phyloP scores from a whole-genome alignment of 2,113 vertebrate species.

The Sterrhoptilus dennistouni region DNA sequence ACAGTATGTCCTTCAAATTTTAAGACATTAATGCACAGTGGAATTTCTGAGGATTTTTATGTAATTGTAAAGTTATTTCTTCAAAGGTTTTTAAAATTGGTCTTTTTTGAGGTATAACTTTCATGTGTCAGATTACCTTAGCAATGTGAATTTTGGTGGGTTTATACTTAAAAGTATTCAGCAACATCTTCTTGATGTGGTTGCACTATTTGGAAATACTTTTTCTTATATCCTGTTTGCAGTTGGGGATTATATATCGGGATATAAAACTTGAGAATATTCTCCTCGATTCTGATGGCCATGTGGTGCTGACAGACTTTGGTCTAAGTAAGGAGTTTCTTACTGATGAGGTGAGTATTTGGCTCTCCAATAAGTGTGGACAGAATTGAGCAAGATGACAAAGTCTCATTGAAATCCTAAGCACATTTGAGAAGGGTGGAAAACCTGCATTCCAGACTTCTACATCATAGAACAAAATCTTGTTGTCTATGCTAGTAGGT shows the following conservation, averaged over 20 bases:
- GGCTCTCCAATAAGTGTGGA: slow-evolving; percentile 2
- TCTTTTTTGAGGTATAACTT: background rate
- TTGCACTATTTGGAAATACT: background rate
- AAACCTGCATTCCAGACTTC: background rate
- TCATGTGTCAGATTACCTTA: background rate
- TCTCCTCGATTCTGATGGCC: slow-evolving; percentile 92
- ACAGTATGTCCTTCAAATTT: background rate
- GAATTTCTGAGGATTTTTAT: background rate
- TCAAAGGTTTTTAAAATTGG: background rate
- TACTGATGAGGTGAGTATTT: slow-evolving; percentile 88
- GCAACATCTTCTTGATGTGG: background rate
- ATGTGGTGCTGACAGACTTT: slow-evolving; percentile 97
- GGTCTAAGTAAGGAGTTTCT: slow-evolving; percentile 98
- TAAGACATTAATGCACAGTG: background rate
- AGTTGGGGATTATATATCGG: slow-evolving; percentile 97
- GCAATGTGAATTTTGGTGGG: background rate
- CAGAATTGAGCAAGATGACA: background rate
- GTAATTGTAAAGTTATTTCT: background rate
- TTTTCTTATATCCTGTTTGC: slow-evolving; percentile 47
- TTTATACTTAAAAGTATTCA: background rate
- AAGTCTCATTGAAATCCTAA: background rate
- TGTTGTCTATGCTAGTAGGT: background rate
- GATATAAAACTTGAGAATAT: slow-evolving; percentile 99
- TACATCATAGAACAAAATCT: background rate
- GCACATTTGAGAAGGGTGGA: background rate